Base-by-base conservation (phyloP, 2,888 invertebrate species). In the Trissolcus brochymenae region DNA sequence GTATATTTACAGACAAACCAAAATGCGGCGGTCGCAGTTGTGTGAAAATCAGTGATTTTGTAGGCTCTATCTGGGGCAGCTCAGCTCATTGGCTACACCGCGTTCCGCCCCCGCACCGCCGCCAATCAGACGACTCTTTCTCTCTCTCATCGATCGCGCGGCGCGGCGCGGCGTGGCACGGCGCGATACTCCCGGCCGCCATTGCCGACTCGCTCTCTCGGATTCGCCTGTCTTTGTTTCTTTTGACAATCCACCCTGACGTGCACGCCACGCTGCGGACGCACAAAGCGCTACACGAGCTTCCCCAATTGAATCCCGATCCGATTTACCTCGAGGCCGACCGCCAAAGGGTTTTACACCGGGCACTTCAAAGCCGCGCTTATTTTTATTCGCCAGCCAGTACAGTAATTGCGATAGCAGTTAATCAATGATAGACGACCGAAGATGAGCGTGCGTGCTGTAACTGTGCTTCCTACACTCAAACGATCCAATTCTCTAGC, bases 41-140 rank as follows among this genome's bases (percentile, higher is more conserved):
- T 81, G 82, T 85, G 86, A 88, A 88, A 88, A 87, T 88, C 88
- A 85, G 84, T 87, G 88, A 88, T 88, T 88, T 88, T 83, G 85
- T 86, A 86, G 86, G 82, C 83, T 82, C 83, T 80, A 84, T 84
- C 81, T 84, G 84, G 86, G 86, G 83, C 87, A 86, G 84, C 84
- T 80, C 80, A 85, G 85, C 86, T 87, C 85, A 88, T 88, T 88
- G 88, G 88, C 87, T 86, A 83, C 84, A 82, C 81, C 80, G 77
- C 81, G 86, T 85, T 84, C 85, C 86, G 86, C 86, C 87, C 86
- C 75, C 75, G 68, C 75, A 75, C 64, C 75, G 68, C 75, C 70
- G 75, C 86, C 88, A 88, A 89, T 88, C 88, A 87, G 87, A 87
- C 86, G 62, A 66, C 49, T 78, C 79, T 76, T 74, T 81, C 78